phyloP scores from a whole-genome alignment of 2,113 vertebrate genomes.

The Stomatorhinus ivindoensis region DNA sequence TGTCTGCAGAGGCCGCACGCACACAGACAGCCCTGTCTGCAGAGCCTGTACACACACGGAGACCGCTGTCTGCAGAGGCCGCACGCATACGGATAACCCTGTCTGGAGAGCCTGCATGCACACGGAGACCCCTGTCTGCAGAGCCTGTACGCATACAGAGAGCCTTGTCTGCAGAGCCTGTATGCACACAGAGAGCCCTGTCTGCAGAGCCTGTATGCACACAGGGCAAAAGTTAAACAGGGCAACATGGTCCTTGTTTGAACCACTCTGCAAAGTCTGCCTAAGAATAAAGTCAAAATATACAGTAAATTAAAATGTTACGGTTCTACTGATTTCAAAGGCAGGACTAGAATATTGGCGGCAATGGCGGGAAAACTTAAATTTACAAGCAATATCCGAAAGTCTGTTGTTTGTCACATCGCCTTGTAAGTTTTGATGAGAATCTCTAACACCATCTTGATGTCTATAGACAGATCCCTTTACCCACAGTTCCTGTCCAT shows the following conservation, averaged over 20 bases:
- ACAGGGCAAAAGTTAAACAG: neutral
- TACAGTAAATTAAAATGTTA: neutral
- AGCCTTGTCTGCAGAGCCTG: too few species aligned
- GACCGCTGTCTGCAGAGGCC: neutral
- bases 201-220: neutral
- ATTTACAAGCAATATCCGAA: neutral
- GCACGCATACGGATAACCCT: neutral
- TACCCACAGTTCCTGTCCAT: neutral
- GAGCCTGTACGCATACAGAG: accelerated
- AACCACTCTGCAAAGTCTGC: neutral
- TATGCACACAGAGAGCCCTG: neutral
- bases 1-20: neutral
- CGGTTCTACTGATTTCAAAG: neutral
- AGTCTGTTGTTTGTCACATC: neutral
- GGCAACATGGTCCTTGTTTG: neutral
- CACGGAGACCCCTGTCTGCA: too few species aligned
- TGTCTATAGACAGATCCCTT: too few species aligned
- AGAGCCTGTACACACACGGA: neutral
- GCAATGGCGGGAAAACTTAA: neutral
- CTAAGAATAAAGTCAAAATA: neutral
- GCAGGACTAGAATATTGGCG: neutral
- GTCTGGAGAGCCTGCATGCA: too few species aligned
- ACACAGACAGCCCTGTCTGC: neutral
- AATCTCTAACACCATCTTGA: neutral
- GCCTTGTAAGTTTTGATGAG: neutral